Evolutionary conservation across 1,140 invertebrate genomes (phyloP).

Genomic region (Phocides pigmalion): DNA sequence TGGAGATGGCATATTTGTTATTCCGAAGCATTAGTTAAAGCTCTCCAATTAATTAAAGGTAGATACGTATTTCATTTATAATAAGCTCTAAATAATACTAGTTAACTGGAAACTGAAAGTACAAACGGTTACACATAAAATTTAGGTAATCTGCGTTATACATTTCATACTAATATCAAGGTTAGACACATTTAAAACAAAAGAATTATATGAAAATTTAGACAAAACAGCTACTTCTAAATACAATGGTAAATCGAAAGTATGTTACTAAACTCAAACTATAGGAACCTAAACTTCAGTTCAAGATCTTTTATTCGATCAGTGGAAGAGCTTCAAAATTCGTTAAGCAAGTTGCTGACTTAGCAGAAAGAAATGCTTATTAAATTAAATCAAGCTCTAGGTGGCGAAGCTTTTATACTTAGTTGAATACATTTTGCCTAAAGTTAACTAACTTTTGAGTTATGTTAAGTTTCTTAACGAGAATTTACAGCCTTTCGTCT

Average conservation of each 20-base stretch:
- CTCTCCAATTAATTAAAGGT: slow-evolving; percentile 46
- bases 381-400: slow-evolving; percentile 5
- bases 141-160: background rate
- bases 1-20: slow-evolving; percentile 59
- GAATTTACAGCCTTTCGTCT: background rate
- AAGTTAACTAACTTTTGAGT: background rate
- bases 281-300: slow-evolving; percentile 79
- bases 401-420: background rate
- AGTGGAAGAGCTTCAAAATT: slow-evolving; percentile 34
- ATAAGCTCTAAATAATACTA: slow-evolving; percentile 23
- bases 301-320: slow-evolving; percentile 64
- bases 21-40: slow-evolving; percentile 67
- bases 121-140: slow-evolving; percentile 1
- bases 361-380: background rate
- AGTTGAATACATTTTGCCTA: background rate
- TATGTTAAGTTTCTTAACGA: background rate
- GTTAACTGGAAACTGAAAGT: slow-evolving; percentile 4
- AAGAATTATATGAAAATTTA: slow-evolving; percentile 35
- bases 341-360: slow-evolving; percentile 1
- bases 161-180: background rate
- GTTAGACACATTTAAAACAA: slow-evolving; percentile 25
- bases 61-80: slow-evolving; percentile 4
- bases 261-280: slow-evolving; percentile 67
- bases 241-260: slow-evolving; percentile 34
- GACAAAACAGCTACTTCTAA: slow-evolving; percentile 35